Evolutionary conservation across 2,113 vertebrate genomes (phyloP).

Genomic region (Poecilia latipinna): DNA sequence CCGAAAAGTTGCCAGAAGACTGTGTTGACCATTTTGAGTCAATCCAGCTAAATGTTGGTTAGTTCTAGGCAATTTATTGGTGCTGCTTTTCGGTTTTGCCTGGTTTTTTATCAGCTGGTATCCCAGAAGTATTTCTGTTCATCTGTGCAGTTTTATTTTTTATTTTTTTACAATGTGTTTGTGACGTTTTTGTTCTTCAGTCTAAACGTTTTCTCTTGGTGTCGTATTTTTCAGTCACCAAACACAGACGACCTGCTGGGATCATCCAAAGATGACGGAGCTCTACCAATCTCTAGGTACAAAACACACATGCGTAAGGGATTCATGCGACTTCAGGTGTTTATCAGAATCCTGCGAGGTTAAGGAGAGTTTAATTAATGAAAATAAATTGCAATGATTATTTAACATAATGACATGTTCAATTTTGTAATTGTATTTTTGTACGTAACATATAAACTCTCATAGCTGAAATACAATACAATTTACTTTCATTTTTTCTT

Average conservation of each 20-base stretch:
- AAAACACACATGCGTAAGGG: not conserved
- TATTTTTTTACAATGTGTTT: conserved; percentile 4
- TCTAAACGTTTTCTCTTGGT: conserved; percentile 24
- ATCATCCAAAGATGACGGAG: conserved; percentile 96
- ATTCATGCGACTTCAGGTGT: not conserved
- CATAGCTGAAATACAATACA: not conserved
- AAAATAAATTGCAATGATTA: too few relatives aligned
- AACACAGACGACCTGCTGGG: conserved; percentile 95
- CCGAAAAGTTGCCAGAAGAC: too few relatives aligned
- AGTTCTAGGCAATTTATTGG: too few relatives aligned
- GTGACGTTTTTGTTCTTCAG: conserved; percentile 1
- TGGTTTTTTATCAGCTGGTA: too few relatives aligned
- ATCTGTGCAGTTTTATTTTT: not conserved
- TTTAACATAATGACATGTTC: too few relatives aligned
- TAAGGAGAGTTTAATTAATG: not conserved
- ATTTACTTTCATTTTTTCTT: not conserved
- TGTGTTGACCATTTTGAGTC: too few relatives aligned
- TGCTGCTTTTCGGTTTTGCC: too few relatives aligned
- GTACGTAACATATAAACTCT: too few relatives aligned
- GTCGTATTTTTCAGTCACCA: conserved; percentile 84
- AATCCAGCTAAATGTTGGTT: too few relatives aligned
- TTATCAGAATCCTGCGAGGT: not conserved
- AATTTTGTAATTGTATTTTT: too few relatives aligned
- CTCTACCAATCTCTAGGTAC: conserved; percentile 94
- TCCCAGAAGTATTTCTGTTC: too few relatives aligned